A percentile compares a stretch with the other conserved stretches of the same genome.
phyloP scores from a whole-genome alignment of 2,113 vertebrate genomes.

The Mesoclemmys tuberculata region DNA sequence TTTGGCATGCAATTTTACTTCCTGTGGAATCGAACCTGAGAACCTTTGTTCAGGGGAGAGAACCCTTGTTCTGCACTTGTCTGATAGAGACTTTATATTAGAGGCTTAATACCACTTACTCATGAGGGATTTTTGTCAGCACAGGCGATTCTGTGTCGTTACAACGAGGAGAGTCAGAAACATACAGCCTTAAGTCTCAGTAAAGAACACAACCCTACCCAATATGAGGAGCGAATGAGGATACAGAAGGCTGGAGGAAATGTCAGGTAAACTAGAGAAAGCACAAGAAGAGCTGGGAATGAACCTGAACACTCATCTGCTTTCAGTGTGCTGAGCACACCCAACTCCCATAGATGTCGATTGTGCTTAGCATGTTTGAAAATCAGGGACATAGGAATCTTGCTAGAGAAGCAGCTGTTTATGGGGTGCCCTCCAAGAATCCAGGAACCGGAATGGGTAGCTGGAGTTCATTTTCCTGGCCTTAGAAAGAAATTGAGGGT shows the following conservation, averaged over 20 bases:
- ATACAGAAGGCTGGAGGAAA: slow-evolving; percentile 96
- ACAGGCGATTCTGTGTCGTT: slow-evolving; percentile 93
- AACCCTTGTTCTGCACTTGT: not conserved
- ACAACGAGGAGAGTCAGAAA: slow-evolving; percentile 80
- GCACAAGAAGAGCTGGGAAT: not conserved
- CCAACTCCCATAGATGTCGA: not conserved
- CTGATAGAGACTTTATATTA: not conserved
- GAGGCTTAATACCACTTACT: not conserved
- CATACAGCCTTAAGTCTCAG: slow-evolving; percentile 89
- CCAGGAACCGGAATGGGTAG: not conserved
- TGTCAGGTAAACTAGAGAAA: slow-evolving; percentile 83
- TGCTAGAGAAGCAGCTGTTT: not conserved
- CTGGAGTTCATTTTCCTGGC: not conserved
- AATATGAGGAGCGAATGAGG: slow-evolving; percentile 96
- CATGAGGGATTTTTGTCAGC: slow-evolving; percentile 14
- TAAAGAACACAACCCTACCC: slow-evolving; percentile 95
- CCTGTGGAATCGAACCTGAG: not conserved
- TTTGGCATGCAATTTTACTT: not conserved
- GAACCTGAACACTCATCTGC: not conserved
- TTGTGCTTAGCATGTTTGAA: fast-evolving
- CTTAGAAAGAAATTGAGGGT: not conserved
- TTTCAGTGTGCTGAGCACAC: not conserved
- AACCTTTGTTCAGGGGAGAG: not conserved
- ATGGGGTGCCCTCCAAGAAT: not conserved
- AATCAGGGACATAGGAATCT: not conserved